Percentiles rank a stretch among this genome's conserved stretches.
Conservation (phyloP, 2,888 invertebrate species). For the Noctua comes region DNA sequence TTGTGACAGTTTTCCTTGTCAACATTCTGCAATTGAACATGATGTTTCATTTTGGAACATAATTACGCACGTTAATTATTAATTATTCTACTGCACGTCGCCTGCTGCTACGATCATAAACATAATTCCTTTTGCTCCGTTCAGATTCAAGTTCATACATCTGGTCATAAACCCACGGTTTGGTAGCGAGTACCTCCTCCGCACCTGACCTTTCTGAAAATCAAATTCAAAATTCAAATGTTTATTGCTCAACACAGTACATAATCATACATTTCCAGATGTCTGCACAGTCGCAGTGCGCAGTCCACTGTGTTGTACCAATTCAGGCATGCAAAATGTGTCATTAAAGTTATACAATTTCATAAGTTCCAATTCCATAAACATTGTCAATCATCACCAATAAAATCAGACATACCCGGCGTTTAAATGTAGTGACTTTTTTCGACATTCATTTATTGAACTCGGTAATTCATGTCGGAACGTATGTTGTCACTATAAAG, state of each 20-base stretch:
- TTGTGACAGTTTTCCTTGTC: slow-evolving; percentile 17
- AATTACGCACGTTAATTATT: no score
- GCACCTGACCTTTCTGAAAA: background rate
- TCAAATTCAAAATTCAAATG: no score
- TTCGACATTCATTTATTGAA: background rate
- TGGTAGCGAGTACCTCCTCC: background rate
- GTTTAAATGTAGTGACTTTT: background rate
- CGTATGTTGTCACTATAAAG: background rate
- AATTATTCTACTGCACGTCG: no score
- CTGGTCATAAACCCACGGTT: background rate
- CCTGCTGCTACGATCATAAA: background rate
- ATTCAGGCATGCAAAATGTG: no score
- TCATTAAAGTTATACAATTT: no score
- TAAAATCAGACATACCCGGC: background rate
- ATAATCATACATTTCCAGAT: no score
- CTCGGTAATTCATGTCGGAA: background rate
- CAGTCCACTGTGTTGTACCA: no score
- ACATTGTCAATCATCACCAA: background rate
- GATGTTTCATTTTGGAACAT: background rate
- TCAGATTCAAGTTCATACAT: background rate
- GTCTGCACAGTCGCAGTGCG: no score
- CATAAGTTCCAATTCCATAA: no score
- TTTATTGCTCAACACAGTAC: no score
- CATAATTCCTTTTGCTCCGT: background rate
- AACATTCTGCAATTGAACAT: background rate